Evolutionary conservation across 2,113 vertebrate species (phyloP).

Genomic region (Hyperopisus bebe): DNA sequence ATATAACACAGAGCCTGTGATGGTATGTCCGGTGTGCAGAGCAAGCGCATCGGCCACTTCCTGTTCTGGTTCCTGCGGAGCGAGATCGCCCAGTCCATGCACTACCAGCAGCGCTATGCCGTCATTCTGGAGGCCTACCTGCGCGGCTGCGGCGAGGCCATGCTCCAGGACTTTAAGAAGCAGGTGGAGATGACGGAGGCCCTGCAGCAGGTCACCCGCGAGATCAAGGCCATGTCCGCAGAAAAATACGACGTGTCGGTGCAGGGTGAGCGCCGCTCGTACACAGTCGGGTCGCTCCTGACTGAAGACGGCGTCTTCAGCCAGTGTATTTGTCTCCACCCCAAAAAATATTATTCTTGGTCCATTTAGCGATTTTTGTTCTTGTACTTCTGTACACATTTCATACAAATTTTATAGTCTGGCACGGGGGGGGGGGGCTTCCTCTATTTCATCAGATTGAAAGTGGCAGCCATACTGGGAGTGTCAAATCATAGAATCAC

Average conservation of each 20-base stretch:
- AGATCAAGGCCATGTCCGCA: conserved; percentile 84
- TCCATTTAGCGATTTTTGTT: not conserved
- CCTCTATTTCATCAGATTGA: not conserved
- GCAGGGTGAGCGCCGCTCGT: conserved; percentile 71
- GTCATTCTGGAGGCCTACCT: conserved; percentile 93
- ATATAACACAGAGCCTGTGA: not conserved
- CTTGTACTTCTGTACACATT: not conserved
- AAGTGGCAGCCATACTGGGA: not conserved
- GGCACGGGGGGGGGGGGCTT: not conserved
- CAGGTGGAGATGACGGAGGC: conserved; percentile 89
- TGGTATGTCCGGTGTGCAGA: not conserved
- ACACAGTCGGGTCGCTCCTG: not conserved
- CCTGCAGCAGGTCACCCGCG: conserved; percentile 87
- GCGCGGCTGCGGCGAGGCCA: conserved; percentile 83
- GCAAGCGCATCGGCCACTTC: conserved; percentile 81
- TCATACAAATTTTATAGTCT: not conserved
- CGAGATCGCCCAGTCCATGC: conserved; percentile 96
- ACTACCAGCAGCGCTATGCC: conserved; percentile 91
- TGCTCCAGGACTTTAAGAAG: conserved; percentile 84
- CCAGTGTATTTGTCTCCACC: not conserved
- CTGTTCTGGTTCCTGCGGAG: conserved; percentile 98
- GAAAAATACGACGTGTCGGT: conserved; percentile 90
- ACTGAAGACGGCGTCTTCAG: not conserved
- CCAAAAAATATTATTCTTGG: not conserved
- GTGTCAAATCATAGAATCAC: not conserved